Evolutionary conservation across 2,888 invertebrate species (phyloP).

Genomic region (Mechanitis messenoides): DNA sequence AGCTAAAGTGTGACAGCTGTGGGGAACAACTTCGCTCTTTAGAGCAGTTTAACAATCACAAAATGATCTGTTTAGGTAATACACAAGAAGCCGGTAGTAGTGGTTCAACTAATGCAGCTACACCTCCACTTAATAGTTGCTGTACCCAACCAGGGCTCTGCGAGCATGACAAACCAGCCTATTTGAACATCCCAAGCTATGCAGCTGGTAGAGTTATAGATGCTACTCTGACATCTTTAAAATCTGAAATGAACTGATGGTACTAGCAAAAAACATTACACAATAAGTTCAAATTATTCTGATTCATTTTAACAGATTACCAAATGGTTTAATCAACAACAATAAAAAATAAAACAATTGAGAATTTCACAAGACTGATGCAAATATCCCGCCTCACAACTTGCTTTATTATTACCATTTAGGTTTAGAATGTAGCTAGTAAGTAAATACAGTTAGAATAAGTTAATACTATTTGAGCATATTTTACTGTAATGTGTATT

Average conservation of each 20-base stretch:
- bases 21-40: slow-evolving; percentile 72
- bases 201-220: slow-evolving; percentile 66
- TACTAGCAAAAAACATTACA: slow-evolving; percentile 27
- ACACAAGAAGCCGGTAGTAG: slow-evolving; percentile 53
- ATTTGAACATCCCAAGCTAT: slow-evolving; percentile 72
- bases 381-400: slow-evolving; percentile 77
- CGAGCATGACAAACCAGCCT: slow-evolving; percentile 74
- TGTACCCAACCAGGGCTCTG: slow-evolving; percentile 70
- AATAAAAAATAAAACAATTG: slow-evolving; percentile 71
- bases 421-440: slow-evolving; percentile 67
- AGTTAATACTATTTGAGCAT: slow-evolving; percentile 55
- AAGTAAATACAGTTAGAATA: slow-evolving; percentile 58
- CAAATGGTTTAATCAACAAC: slow-evolving; percentile 68
- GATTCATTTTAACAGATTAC: slow-evolving; percentile 63
- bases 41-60: slow-evolving; percentile 72
- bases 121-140: slow-evolving; percentile 52
- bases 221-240: slow-evolving; percentile 67
- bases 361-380: slow-evolving; percentile 77
- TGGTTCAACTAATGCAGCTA: slow-evolving; percentile 35
- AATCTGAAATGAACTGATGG: slow-evolving; percentile 71
- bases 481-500: slow-evolving; percentile 29
- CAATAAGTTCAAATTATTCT: slow-evolving; percentile 32
- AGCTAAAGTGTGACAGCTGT: slow-evolving; percentile 71
- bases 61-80: slow-evolving; percentile 64
- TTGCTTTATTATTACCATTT: slow-evolving; percentile 77